phyloP scores from a whole-genome alignment of 2,797 vertebrate species.

The Eospalax fontanierii region DNA sequence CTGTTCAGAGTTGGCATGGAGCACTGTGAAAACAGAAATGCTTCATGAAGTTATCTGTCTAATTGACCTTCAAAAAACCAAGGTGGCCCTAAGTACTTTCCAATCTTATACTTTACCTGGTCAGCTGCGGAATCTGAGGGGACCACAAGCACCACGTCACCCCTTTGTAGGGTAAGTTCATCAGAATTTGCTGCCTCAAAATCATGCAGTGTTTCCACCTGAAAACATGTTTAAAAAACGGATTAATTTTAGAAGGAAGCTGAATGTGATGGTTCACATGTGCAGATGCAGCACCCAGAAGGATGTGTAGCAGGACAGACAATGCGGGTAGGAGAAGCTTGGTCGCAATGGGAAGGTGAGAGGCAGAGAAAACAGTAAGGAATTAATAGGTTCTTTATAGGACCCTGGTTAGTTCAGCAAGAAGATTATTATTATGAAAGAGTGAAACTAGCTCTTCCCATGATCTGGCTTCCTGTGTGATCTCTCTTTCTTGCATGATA shows the following conservation, averaged over 20 bases:
- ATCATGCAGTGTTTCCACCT: conserved; percentile 97
- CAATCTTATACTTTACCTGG: conserved; percentile 91
- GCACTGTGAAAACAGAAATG: conserved; percentile 22
- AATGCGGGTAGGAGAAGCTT: no score
- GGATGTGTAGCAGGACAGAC: background rate
- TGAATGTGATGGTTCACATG: background rate
- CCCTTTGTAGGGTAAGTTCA: conserved; percentile 95
- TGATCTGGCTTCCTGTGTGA: background rate
- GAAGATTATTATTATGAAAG: background rate
- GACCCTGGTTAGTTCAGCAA: background rate
- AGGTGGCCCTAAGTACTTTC: background rate
- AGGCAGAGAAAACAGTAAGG: background rate
- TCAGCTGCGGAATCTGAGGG: conserved; percentile 94
- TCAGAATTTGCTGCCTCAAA: conserved; percentile 98
- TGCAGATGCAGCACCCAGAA: background rate
- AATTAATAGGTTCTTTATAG: background rate
- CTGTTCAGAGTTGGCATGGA: background rate
- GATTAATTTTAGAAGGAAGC: conserved; percentile 5
- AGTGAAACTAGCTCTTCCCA: background rate
- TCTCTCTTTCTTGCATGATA: background rate
- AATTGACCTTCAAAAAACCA: background rate
- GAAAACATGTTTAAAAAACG: conserved; percentile 27
- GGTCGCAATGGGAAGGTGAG: no score
- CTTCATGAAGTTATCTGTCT: background rate
- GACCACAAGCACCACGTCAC: conserved; percentile 95